These are phyloP conservation scores for Trichonephila inaurata DNA, from an alignment of 1,140 invertebrate genomes.

Conservation along the genomic window DNA sequence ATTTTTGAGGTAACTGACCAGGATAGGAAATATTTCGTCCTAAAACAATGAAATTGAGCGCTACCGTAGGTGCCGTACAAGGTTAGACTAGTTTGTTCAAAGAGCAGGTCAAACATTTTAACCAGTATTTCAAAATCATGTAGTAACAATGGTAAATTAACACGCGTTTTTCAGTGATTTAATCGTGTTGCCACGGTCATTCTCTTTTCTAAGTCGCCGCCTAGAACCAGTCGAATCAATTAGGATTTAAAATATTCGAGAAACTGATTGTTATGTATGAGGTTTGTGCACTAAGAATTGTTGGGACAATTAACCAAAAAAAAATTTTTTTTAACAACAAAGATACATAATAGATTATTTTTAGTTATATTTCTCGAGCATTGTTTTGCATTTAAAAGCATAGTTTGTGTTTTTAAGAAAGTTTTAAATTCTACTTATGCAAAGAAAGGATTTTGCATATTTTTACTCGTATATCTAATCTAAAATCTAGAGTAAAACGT, in stretches of 20 bases:
- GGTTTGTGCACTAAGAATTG: background rate
- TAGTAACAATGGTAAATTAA: too few relatives aligned
- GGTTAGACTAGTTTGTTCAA: too few relatives aligned
- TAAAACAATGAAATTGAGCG: too few relatives aligned
- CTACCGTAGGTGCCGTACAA: too few relatives aligned
- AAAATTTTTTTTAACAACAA: background rate
- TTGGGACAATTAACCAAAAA: background rate
- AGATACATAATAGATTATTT: background rate
- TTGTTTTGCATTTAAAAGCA: background rate
- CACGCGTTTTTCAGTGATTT: background rate
- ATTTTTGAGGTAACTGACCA: too few relatives aligned
- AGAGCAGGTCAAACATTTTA: too few relatives aligned
- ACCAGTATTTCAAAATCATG: too few relatives aligned
- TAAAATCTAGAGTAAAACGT: too few relatives aligned
- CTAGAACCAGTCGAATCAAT: background rate
- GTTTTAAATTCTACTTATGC: background rate
- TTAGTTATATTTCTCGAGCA: background rate
- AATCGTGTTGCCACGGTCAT: background rate
- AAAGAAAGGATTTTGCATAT: too few relatives aligned
- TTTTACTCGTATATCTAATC: too few relatives aligned
- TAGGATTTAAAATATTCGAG: background rate
- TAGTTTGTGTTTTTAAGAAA: background rate
- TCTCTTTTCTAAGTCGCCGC: background rate
- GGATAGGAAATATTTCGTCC: too few relatives aligned
- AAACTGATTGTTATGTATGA: background rate